Percentiles rank a stretch among this genome's conserved stretches.
phyloP scores from a whole-genome alignment of 1,140 invertebrate species.

The Aphelenchoides avenae region DNA sequence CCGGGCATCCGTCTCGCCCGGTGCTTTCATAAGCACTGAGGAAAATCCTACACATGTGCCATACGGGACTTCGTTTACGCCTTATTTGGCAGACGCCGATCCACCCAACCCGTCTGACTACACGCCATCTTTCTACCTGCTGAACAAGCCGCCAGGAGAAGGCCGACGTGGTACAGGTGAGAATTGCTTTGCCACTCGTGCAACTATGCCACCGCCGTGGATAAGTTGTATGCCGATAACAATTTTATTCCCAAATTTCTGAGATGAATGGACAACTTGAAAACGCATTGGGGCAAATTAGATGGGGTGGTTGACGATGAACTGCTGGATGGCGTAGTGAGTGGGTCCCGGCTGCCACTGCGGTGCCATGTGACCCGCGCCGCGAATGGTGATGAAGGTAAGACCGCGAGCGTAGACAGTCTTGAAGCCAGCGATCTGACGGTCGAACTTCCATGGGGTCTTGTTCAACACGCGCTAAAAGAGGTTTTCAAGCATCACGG shows the following conservation, averaged over 20 bases:
- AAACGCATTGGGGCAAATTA: slow-evolving; percentile 17
- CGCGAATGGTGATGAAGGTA: slow-evolving; percentile 55
- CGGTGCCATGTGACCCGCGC: slow-evolving; percentile 65
- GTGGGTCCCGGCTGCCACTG: slow-evolving; percentile 64
- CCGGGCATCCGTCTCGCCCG: too few relatives aligned
- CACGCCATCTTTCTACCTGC: slow-evolving; percentile 26
- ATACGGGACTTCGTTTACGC: slow-evolving; percentile 16
- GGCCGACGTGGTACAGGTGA: slow-evolving; percentile 34
- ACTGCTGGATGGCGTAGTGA: slow-evolving; percentile 61
- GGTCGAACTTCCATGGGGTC: slow-evolving; percentile 55
- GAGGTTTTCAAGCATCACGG: too few relatives aligned
- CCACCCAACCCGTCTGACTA: slow-evolving; percentile 33
- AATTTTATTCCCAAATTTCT: slow-evolving; percentile 9
- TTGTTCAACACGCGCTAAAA: slow-evolving; percentile 45
- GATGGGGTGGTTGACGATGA: slow-evolving; percentile 60
- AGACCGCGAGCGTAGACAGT: slow-evolving; percentile 53
- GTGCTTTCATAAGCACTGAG: too few relatives aligned
- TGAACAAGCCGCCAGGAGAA: slow-evolving; percentile 39
- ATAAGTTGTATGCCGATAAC: neutral
- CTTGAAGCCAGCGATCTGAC: slow-evolving; percentile 58
- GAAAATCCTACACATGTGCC: neutral
- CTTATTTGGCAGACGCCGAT: slow-evolving; percentile 1
- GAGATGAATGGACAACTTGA: neutral
- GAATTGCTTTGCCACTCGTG: neutral
- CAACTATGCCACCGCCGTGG: neutral